phyloP scores from a whole-genome alignment of 53 echinoderm and acorn worm species.

The Luidia sarsii region DNA sequence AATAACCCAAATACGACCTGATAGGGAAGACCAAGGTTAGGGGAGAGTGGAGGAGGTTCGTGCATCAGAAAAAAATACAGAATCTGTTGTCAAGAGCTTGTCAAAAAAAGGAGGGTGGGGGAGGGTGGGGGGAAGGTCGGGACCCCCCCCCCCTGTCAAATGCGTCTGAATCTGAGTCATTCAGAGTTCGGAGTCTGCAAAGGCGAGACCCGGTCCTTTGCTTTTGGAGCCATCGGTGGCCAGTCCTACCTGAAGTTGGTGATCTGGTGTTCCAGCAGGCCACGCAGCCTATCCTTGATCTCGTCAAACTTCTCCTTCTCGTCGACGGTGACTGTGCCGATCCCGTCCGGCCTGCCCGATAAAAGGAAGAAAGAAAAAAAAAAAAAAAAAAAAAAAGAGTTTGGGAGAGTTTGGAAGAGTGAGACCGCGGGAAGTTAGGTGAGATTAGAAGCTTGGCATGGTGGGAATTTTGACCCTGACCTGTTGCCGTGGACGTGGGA shows the following conservation, averaged over 20 bases:
- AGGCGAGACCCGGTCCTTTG: neutral
- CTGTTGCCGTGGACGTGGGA: conserved; percentile 98
- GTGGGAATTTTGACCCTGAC: conserved; percentile 57
- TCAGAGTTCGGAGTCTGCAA: too few relatives aligned
- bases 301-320: conserved; percentile 98
- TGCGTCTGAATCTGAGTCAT: too few relatives aligned
- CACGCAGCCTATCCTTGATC: conserved; percentile 90
- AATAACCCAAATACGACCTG: too few relatives aligned
- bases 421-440: too few relatives aligned
- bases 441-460: too few relatives aligned
- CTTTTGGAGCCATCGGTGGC: too few relatives aligned
- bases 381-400: too few relatives aligned
- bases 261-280: conserved; percentile 95
- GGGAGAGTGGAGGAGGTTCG: too few relatives aligned
- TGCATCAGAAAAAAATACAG: too few relatives aligned
- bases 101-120: neutral
- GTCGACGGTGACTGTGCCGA: conserved; percentile 95
- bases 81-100: neutral
- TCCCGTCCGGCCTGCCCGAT: conserved; percentile 88
- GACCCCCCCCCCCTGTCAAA: neutral
- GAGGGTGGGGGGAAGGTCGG: neutral
- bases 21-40: too few relatives aligned
- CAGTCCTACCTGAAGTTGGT: conserved; percentile 94
- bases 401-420: too few relatives aligned
- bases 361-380: too few relatives aligned